Evolutionary conservation across 2,888 invertebrate genomes (phyloP).

Genomic region (Pachliopta kotzebuea): DNA sequence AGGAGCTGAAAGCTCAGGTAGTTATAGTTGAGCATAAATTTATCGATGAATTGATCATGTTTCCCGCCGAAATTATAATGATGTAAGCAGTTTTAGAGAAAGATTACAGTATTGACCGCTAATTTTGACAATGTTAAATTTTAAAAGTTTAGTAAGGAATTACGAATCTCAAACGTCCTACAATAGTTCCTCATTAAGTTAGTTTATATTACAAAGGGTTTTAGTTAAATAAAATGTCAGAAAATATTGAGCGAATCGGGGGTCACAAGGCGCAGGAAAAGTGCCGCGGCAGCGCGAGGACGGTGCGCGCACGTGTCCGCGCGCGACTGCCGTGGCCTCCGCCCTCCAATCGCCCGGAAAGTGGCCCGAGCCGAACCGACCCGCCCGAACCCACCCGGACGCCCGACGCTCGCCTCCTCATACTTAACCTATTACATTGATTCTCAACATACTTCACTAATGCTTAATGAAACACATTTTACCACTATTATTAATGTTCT

Average conservation of each 20-base stretch:
- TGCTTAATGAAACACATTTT: slow-evolving; percentile 33
- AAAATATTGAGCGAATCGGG: slow-evolving; percentile 59
- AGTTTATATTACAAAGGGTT: slow-evolving; percentile 11
- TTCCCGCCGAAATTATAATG: slow-evolving; percentile 74
- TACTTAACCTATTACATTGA: slow-evolving; percentile 48
- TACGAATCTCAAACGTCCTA: slow-evolving; percentile 7
- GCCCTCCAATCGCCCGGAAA: slow-evolving; percentile 55
- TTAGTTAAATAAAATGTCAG: slow-evolving; percentile 28
- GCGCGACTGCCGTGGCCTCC: slow-evolving; percentile 69
- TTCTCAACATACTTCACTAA: slow-evolving; percentile 43
- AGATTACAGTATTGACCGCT: slow-evolving; percentile 67
- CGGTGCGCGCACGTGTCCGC: slow-evolving; percentile 73
- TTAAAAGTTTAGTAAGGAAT: not conserved
- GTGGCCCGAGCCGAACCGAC: slow-evolving; percentile 56
- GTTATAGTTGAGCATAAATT: too few relatives aligned
- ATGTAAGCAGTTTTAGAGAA: slow-evolving; percentile 59
- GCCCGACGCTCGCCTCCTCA: slow-evolving; percentile 36
- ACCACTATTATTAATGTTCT: slow-evolving; percentile 15
- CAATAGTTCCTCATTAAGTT: slow-evolving; percentile 1
- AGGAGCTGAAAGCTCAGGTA: slow-evolving; percentile 33
- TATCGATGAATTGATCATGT: slow-evolving; percentile 40
- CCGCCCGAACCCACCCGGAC: slow-evolving; percentile 50
- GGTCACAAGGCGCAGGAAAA: slow-evolving; percentile 50
- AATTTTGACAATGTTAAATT: slow-evolving; percentile 43
- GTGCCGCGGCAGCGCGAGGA: slow-evolving; percentile 54